Conservation (phyloP, 2,797 vertebrate species). For the Pipistrellus pygmaeus region DNA sequence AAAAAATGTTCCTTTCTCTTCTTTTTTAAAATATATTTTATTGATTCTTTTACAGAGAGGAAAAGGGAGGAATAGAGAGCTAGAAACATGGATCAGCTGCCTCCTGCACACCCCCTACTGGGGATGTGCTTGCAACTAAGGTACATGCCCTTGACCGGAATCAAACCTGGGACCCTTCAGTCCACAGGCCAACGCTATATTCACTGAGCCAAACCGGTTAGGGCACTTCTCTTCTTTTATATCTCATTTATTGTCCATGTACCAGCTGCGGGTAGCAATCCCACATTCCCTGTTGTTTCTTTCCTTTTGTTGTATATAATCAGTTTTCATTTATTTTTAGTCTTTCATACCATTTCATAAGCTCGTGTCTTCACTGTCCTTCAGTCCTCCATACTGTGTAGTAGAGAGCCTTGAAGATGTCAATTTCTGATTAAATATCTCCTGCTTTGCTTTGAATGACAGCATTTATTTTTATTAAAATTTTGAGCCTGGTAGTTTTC, state of each 20-base stretch:
- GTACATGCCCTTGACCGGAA: too few relatives aligned
- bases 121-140: too few relatives aligned
- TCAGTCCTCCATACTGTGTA: background rate
- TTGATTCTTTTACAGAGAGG: too few relatives aligned
- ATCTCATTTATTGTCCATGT: background rate
- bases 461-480: background rate
- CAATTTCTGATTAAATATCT: background rate
- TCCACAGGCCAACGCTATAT: too few relatives aligned
- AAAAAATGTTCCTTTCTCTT: background rate
- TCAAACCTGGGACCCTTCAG: too few relatives aligned
- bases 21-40: background rate
- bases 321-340: background rate
- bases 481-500: background rate
- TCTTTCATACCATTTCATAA: background rate
- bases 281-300: background rate
- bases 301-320: background rate
- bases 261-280: background rate
- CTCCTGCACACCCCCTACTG: too few relatives aligned
- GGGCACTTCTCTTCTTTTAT: background rate
- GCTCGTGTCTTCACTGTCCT: background rate
- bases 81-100: too few relatives aligned
- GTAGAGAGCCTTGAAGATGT: background rate
- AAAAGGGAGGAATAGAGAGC: too few relatives aligned
- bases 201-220: too few relatives aligned
- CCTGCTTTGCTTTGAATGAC: background rate